Evolutionary conservation across 1,140 invertebrate species (phyloP), one percentile per base, ranked within the genome.

Genomic region (Acromyrmex charruanus): DNA sequence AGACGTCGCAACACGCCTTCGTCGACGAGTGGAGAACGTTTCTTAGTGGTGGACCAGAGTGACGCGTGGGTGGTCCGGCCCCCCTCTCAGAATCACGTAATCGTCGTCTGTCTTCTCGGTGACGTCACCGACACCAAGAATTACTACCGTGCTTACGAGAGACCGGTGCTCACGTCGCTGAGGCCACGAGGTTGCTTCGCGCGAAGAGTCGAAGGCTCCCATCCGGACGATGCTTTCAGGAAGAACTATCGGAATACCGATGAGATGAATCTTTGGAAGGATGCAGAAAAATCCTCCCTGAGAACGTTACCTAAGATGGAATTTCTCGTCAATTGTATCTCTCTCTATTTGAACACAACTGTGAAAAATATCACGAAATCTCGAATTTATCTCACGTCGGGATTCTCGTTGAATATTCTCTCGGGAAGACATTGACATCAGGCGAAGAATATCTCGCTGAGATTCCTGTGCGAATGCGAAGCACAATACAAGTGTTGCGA

Each of bases 61-160:
- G 74, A 75, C 75, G 89, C 89, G 89, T 90, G 89, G 89, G 89
- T 90, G 89, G 49, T 65, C 35, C 66, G 51, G 49, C 35, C 81
- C 89, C 85, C 59, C 72, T 55, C 77, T 80, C 49, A 63, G 69
- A 35, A 90, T 90, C 85, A 53, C 79, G 66, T 86, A 59, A 81
- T 86, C 87, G 59, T 81, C 77, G 85, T 69, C 77, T 86, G 63
- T 86, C 65, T 82, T 86, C 65, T 39, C 55, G 65, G 51, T 86
- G 75, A 86, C 77, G 77, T 86, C 77, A 86, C 14, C 14, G 25
- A 82, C 80, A 84, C 35, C 69, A 74, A 84, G 80, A 84, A 84
- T 84, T 74, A 84, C 55, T 28, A 18, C 12, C 69, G 39, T 82
- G 68, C 35, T 74, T 82, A 49, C 25, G 55, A 75, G 14, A 81